phyloP scores from a whole-genome alignment of 2,888 invertebrate genomes.

The Coleophora deauratella region DNA sequence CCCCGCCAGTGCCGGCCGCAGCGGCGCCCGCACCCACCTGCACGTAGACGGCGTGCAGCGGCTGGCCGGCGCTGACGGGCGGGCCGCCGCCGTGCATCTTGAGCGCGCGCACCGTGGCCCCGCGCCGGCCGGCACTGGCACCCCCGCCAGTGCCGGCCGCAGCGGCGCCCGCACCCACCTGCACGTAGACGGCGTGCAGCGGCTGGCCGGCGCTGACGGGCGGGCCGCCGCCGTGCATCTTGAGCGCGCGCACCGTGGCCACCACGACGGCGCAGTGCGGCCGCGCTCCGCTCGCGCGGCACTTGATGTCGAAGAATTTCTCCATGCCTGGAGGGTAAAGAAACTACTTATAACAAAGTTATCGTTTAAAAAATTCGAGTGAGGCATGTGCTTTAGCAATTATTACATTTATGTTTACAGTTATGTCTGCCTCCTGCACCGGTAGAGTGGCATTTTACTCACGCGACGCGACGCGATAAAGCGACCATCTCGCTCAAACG shows the following conservation, averaged over 20 bases:
- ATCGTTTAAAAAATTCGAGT: no score
- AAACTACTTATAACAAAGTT: no score
- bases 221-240: conserved; percentile 99
- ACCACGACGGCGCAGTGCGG: conserved; percentile 96
- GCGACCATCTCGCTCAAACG: no score
- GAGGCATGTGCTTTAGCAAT: no score
- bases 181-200: conserved; percentile 85
- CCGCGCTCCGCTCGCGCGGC: conserved; percentile 86
- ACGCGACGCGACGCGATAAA: no score
- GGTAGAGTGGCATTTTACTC: no score
- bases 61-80: conserved; percentile 85
- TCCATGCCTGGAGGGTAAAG: conserved; percentile 82
- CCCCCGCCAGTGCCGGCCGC: conserved; percentile 91
- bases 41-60: conserved; percentile 87
- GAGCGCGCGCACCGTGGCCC: conserved; percentile 93
- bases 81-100: conserved; percentile 99
- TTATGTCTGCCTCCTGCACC: no score
- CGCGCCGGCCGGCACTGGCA: conserved; percentile 73
- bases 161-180: conserved; percentile 84
- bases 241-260: conserved; percentile 93
- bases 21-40: conserved; percentile 81
- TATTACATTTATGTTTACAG: no score
- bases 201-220: conserved; percentile 89
- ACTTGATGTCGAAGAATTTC: conserved; percentile 98
- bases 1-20: conserved; percentile 93